phyloP scores from a whole-genome alignment of 2,888 invertebrate species.

The Eudasyphora cyanicolor region DNA sequence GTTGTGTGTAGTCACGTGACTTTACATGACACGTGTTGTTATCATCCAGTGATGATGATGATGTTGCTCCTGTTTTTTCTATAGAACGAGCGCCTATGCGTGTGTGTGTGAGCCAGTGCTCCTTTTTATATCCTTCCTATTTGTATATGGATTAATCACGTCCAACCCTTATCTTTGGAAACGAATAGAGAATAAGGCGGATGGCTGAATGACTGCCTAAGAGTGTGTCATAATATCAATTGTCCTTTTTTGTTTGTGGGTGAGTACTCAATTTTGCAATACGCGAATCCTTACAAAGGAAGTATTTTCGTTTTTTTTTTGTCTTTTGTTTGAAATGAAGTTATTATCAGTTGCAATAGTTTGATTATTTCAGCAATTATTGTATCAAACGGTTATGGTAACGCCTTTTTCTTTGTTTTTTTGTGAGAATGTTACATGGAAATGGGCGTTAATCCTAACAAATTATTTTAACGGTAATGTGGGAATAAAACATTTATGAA shows the following conservation, averaged over 20 bases:
- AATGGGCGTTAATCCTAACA: too few relatives aligned
- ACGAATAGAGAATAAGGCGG: neutral
- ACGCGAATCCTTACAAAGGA: constrained; percentile 26
- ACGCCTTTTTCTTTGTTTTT: constrained; percentile 50
- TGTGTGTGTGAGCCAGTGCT: neutral
- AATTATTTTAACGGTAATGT: too few relatives aligned
- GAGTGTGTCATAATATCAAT: constrained; percentile 7
- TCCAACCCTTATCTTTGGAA: constrained; percentile 17
- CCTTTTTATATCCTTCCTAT: constrained; percentile 6
- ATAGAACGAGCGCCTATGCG: neutral
- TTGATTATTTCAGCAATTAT: constrained; percentile 37
- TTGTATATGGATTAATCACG: constrained; percentile 40
- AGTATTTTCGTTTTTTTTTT: neutral
- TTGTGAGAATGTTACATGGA: constrained; percentile 8
- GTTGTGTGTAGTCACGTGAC: constrained; percentile 57
- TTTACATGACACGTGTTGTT: constrained; percentile 59
- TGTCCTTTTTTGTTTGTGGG: constrained; percentile 24
- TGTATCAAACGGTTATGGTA: constrained; percentile 5
- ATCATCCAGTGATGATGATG: constrained; percentile 28
- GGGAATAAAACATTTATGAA: too few relatives aligned
- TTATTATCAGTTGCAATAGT: constrained; percentile 30
- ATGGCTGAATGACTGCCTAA: neutral
- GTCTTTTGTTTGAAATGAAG: constrained; percentile 23
- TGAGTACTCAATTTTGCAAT: constrained; percentile 8
- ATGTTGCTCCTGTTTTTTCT: constrained; percentile 23